phyloP scores from a whole-genome alignment of 2,888 invertebrate species.

The Ashinkailepas kermadecensis region DNA sequence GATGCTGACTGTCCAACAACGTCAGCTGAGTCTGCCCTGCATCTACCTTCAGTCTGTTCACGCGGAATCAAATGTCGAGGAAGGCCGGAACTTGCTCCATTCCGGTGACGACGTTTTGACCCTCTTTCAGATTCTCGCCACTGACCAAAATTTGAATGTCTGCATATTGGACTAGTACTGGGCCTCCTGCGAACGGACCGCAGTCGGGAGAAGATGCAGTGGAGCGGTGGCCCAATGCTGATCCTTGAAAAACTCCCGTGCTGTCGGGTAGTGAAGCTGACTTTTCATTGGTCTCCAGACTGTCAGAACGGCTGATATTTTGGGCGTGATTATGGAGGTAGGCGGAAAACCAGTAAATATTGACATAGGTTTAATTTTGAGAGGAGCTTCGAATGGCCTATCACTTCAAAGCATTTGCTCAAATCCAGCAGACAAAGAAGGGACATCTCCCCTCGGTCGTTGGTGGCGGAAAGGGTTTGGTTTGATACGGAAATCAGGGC shows the following conservation, averaged over 20 bases:
- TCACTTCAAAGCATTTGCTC: background rate
- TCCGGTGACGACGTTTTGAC: background rate
- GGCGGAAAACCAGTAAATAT: background rate
- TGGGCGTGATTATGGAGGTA: background rate
- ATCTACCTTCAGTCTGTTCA: background rate
- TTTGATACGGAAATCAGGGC: background rate
- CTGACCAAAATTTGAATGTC: background rate
- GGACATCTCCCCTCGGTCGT: background rate
- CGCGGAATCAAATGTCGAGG: background rate
- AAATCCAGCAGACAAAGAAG: background rate
- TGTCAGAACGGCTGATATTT: background rate
- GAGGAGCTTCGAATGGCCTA: background rate
- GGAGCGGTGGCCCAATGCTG: background rate
- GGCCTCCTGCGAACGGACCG: background rate
- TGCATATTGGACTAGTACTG: background rate
- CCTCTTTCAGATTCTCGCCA: background rate
- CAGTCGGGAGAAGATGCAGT: background rate
- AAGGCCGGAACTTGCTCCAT: background rate
- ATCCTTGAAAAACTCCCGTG: background rate
- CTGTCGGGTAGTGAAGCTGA: background rate
- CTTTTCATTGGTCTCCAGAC: too few relatives aligned
- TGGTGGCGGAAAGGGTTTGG: background rate
- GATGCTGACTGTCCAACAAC: background rate
- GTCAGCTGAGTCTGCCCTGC: background rate
- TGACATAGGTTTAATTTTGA: background rate